These are phyloP conservation scores for Cairina moschata DNA, from an alignment of 2,113 vertebrate genomes.

Conservation along the genomic window DNA sequence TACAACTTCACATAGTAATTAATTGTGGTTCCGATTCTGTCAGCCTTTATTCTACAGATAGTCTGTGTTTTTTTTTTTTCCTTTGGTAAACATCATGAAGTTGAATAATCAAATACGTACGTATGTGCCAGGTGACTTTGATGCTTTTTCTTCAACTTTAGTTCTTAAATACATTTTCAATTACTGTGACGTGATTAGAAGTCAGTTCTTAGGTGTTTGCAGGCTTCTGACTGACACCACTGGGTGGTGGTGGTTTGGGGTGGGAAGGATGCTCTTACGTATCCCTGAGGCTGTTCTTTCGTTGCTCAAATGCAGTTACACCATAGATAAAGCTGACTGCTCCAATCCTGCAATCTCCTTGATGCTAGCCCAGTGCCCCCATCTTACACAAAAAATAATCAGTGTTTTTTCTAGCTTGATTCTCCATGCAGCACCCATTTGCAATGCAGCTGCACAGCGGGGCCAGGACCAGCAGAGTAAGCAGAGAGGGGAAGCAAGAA, in stretches of 20 bases:
- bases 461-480: neutral
- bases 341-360: neutral
- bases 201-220: neutral
- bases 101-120: neutral
- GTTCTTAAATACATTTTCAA: neutral
- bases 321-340: neutral
- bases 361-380: neutral
- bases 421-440: neutral
- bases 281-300: neutral
- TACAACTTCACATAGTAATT: neutral
- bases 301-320: neutral
- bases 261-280: neutral
- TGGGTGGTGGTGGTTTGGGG: neutral
- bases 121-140: neutral
- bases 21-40: neutral
- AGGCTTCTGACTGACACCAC: neutral
- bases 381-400: neutral
- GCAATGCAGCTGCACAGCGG: rapidly evolving
- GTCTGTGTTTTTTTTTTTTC: neutral
- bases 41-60: neutral
- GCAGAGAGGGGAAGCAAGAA: neutral
- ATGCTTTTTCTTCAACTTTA: neutral
- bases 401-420: neutral
- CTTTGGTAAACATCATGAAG: neutral
- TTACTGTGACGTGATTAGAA: neutral